These are phyloP conservation scores for Phyllopteryx taeniolatus DNA, from an alignment of 2,113 vertebrate genomes.

Conservation along the genomic window DNA sequence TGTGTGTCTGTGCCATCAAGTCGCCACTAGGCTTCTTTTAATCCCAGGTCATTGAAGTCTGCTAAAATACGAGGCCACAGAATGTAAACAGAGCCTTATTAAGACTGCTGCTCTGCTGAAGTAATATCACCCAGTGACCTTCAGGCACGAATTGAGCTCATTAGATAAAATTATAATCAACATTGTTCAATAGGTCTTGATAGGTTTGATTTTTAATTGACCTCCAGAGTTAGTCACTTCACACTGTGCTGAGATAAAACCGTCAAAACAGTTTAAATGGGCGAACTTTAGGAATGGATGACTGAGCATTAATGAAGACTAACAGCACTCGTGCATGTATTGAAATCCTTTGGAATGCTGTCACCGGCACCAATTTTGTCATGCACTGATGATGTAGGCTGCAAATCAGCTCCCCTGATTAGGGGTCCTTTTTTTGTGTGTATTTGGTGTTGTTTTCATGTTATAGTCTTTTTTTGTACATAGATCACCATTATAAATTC, in stretches of 20 bases:
- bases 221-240: slow-evolving; percentile 1
- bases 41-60: slow-evolving; percentile 62
- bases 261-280: slow-evolving; percentile 5
- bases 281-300: background rate
- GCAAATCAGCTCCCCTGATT: background rate
- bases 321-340: slow-evolving; percentile 21
- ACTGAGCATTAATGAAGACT: background rate
- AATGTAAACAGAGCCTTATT: slow-evolving; percentile 70
- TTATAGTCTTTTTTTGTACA: background rate
- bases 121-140: slow-evolving; percentile 49
- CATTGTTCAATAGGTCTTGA: background rate
- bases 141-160: slow-evolving; percentile 36
- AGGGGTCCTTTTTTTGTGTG: background rate
- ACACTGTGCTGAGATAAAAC: slow-evolving; percentile 7
- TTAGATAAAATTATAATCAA: slow-evolving; percentile 10
- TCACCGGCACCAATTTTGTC: slow-evolving; percentile 5
- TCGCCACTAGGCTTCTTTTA: slow-evolving; percentile 45
- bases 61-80: slow-evolving; percentile 52
- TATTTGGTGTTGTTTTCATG: background rate
- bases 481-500: background rate
- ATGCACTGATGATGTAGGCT: slow-evolving; percentile 3
- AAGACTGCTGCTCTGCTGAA: slow-evolving; percentile 38
- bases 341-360: slow-evolving; percentile 22
- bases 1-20: slow-evolving; percentile 37
- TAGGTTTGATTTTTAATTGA: slow-evolving; percentile 18